These are phyloP conservation scores for Tetraneura akinire DNA, from an alignment of 1,140 invertebrate species.

Conservation along the genomic window DNA sequence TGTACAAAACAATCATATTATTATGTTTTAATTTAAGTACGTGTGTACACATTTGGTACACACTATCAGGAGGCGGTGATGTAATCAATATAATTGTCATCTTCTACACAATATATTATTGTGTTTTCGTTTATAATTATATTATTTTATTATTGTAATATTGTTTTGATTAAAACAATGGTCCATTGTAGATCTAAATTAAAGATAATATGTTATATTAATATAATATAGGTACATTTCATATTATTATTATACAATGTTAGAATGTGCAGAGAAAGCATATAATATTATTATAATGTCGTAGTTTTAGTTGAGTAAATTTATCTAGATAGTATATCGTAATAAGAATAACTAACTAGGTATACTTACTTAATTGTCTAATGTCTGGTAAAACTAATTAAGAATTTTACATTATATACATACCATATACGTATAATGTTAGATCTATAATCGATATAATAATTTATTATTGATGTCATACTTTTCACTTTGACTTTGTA, in stretches of 20 bases:
- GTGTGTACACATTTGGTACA: background rate
- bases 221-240: too few relatives aligned
- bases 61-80: background rate
- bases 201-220: background rate
- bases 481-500: too few relatives aligned
- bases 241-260: background rate
- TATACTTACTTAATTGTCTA: constrained; percentile 2
- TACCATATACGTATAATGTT: too few relatives aligned
- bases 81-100: constrained; percentile 27
- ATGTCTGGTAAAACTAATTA: background rate
- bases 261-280: background rate
- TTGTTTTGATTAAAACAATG: constrained; percentile 27
- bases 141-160: constrained; percentile 27
- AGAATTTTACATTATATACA: background rate
- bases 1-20: too few relatives aligned
- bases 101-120: constrained; percentile 17
- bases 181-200: constrained; percentile 13
- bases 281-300: background rate
- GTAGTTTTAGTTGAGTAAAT: constrained; percentile 7
- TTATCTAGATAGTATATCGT: background rate
- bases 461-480: background rate
- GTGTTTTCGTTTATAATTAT: constrained; percentile 17
- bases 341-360: too few relatives aligned
- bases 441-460: background rate
- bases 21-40: too few relatives aligned